Percentiles rank a stretch among this genome's conserved stretches.
Conservation (phyloP, 2,113 vertebrate species). For the Gobius niger region DNA sequence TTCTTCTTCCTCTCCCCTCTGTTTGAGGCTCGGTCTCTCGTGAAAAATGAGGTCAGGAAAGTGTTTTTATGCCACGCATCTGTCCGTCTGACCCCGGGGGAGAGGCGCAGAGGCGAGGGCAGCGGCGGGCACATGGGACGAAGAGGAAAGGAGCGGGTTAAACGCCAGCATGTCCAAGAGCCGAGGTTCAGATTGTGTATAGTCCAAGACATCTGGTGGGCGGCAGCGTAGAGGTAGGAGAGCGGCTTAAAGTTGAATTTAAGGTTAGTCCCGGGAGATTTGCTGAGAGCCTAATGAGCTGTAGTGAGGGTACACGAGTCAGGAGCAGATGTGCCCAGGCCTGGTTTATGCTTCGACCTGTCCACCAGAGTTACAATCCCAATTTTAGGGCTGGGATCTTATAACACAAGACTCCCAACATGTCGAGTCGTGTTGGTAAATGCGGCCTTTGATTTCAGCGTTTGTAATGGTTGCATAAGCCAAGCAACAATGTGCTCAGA, state of each 20-base stretch:
- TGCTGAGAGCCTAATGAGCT: conserved; percentile 48
- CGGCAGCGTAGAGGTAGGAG: conserved; percentile 15
- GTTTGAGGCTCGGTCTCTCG: conserved; percentile 39
- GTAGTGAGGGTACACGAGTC: conserved; percentile 33
- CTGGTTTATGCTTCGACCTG: conserved; percentile 22
- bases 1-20: conserved; percentile 29
- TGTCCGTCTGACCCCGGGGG: conserved; percentile 55
- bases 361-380: conserved; percentile 24
- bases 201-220: conserved; percentile 55
- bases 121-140: conserved; percentile 42
- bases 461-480: conserved; percentile 35
- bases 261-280: conserved; percentile 34
- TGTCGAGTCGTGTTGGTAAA: conserved; percentile 17
- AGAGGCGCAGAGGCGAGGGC: conserved; percentile 26
- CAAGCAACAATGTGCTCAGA: not conserved
- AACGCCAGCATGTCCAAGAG: conserved; percentile 22
- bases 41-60: conserved; percentile 53
- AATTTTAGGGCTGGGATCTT: conserved; percentile 20
- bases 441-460: conserved; percentile 11
- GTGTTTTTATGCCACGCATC: conserved; percentile 42
- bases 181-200: conserved; percentile 12
- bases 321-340: conserved; percentile 52
- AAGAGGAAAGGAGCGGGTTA: conserved; percentile 44
- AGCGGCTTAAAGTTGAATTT: conserved; percentile 30
- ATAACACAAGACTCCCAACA: conserved; percentile 1